Evolutionary conservation across 2,113 vertebrate species (phyloP), one percentile per base, ranked within the genome.

Genomic region (Brienomyrus longianalis): DNA sequence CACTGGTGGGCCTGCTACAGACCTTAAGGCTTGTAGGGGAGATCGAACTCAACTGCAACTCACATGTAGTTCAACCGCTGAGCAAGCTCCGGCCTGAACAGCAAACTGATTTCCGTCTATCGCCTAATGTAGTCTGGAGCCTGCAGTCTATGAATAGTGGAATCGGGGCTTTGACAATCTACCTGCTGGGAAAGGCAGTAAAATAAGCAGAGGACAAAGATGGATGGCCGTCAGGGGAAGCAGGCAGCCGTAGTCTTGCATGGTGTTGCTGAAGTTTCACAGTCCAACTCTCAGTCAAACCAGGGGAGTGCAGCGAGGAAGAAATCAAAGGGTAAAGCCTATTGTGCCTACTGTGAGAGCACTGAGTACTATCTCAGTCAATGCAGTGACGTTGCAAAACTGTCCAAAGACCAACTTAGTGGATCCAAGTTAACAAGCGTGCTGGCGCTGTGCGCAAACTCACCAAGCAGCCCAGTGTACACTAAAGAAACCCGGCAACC

Each of bases 271-370:
- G 35, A 35, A 15, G 15, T 31, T 5, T 35, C 70, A 74, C 10
- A 0, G 3, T 35, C 15, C 23, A 13, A 0, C 27, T n/a, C 54
- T 27, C 59, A n/a, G 23, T 27, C 23, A 3, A n/a, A 66, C 23
- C 2, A 19, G n/a, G 31, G 13, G 11, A 39, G 3, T 43, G 5
- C 17, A 31, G 86, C 13, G 13, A 87, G 15, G 2, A 84, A 21
- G 31, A 74, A 74, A 4, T 4, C 11, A 5, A 74, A 62, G 56
- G 8, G 66, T 35, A 89, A 91, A 23, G 47, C 39, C 1, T 83
- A 89, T 39, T 92, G 90, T 35, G 88, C 85, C 35, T 90, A 88
- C 21, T 90, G 90, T 11, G 27, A 89, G 31, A 77, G 45, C n/a
- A 74, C 2, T 2, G 35, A 45, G 13, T 88, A 91, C 13, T 35